Evolutionary conservation across 1,140 invertebrate genomes (phyloP), one percentile per base, ranked within the genome.

Genomic region (Pectinophora gossypiella): DNA sequence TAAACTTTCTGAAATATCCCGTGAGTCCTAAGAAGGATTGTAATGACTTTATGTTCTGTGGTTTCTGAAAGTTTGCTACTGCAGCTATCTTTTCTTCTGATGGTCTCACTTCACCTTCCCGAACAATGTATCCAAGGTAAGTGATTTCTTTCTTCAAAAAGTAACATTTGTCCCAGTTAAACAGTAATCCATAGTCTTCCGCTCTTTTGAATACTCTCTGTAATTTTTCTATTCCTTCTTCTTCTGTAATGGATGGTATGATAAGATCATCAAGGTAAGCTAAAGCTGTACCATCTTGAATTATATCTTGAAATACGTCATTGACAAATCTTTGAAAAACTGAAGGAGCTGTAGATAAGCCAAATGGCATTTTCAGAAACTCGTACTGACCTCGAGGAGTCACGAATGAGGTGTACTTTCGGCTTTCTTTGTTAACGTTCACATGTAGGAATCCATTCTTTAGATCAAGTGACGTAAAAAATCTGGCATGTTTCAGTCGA

Each of bases 381-480:
- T 77, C 66, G 35, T 60, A 79, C 45, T 74, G 73, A 0, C 68
- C 75, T 38, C 56, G 46, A 21, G 65, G 60, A 19, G 69, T n/a
- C n/a, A n/a, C n/a, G n/a, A n/a, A n/a, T n/a, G n/a, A n/a, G n/a
- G n/a, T n/a, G n/a, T n/a, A n/a, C 3, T 70, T 61, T 5, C 40
- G 63, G 48, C 71, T 62, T 0, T 64, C 54, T 48, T 59, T 42
- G 9, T 53, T 13, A 0, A 89, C 42, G 3, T 70, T 54, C 3
- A 91, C 67, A 59, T 91, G 89, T 59, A 84, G n/a, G n/a, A n/a
- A n/a, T n/a, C n/a, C n/a, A n/a, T n/a, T n/a, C n/a, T n/a, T n/a
- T n/a, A n/a, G n/a, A 72, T 91, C 89, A 1, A 91, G 46, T 0
- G 83, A 68, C 3, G 76, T 78, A 50, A 90, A 90, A 47, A 76